A percentile compares a stretch with the other conserved stretches of the same genome.
These are phyloP conservation scores for Baryphthengus martii DNA, from an alignment of 2,113 vertebrate genomes.

Conservation along the genomic window DNA sequence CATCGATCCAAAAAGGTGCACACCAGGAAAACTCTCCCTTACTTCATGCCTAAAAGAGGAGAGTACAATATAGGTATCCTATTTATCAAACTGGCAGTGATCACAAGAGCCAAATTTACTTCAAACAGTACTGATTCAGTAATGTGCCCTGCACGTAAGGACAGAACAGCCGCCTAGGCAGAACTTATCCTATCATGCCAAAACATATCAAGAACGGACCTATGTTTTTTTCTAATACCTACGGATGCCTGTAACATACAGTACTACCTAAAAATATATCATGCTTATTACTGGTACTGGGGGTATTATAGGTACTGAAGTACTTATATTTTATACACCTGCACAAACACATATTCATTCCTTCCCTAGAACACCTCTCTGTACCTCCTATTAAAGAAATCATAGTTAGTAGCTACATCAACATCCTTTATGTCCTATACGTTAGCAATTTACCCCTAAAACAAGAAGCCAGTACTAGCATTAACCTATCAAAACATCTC, in stretches of 20 bases:
- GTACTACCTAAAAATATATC: not conserved
- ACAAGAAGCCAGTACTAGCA: not conserved
- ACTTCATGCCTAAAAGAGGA: not conserved
- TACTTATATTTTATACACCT: not conserved
- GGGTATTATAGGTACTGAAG: accelerated
- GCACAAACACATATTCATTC: not conserved
- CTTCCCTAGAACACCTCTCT: not conserved
- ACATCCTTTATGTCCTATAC: not conserved
- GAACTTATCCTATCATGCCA: not conserved
- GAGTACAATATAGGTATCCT: not conserved
- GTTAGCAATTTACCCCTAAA: not conserved
- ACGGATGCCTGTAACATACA: not conserved
- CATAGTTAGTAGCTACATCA: not conserved
- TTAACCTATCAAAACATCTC: not conserved
- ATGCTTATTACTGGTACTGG: not conserved
- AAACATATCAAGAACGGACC: not conserved
- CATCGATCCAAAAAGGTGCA: not conserved
- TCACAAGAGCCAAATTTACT: not conserved
- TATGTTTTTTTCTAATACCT: not conserved
- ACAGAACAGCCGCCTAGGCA: not conserved
- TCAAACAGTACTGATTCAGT: not conserved
- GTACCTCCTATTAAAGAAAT: not conserved
- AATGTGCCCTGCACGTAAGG: accelerated
- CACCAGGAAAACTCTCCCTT: not conserved
- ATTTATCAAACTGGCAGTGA: not conserved